Base-by-base conservation (phyloP, 2,113 vertebrate species). In the Antechinus stuartii region DNA sequence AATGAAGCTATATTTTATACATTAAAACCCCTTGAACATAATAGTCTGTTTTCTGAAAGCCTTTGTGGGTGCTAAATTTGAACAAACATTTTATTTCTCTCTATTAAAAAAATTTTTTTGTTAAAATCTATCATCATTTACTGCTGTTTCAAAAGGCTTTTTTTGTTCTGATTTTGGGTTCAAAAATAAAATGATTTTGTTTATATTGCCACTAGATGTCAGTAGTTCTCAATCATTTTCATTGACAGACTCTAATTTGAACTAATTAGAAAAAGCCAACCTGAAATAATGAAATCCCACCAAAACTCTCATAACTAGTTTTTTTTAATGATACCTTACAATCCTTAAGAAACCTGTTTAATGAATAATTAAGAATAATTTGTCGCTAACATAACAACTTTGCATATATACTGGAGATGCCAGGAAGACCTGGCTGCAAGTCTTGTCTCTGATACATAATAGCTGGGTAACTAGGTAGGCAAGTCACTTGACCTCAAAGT, bases 131-230 rank as follows among this genome's bases (percentile, higher is more conserved):
- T 91, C 90, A 19, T 24, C 91, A 23, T 92, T 93, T 90, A 11
- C 9, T 90, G 53, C 47, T 95, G 56, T 92, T 35, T 91, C 93
- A 2, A 35, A 90, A 54, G 14, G 6, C 52, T 91, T 16, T 68
- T 16, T 68, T 26, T n/a, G 52, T 91, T 93, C 35, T 76, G 61
- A 42, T 84, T 84, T 93, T 94, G 0, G 7, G 47, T 89, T 61
- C 7, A 54, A 55, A 92, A 19, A 27, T 92, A 57, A 68, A 50
- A 35, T n/a, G 26, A 68, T 54, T 54, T 56, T 53, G 49, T 76
- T 46, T 57, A 90, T 55, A 16, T 52, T 91, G 90, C 98, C 98
- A 94, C 98, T 96, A 98, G 98, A 97, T 98, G 98, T 96, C 98
- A 94, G 96, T 90, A 92, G 42, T 57, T 57, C 89, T 93, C 2